phyloP scores from a whole-genome alignment of 2,888 invertebrate genomes.

The Aphodius granarius region DNA sequence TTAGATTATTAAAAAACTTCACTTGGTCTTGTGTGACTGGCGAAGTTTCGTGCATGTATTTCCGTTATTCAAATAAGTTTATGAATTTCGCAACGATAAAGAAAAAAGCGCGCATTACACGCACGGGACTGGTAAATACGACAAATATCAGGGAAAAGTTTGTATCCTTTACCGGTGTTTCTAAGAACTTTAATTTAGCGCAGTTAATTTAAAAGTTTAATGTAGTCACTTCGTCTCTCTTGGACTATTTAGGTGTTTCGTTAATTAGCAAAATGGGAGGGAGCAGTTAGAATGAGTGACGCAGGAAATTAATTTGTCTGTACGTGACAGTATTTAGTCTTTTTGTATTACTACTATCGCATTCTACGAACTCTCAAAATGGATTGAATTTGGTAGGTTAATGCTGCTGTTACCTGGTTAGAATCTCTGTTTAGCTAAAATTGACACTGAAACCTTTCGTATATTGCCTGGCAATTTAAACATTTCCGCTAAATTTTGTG shows the following conservation, averaged over 20 bases:
- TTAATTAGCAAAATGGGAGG: not conserved
- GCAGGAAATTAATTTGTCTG: not conserved
- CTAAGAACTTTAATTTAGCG: not conserved
- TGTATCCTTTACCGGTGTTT: not conserved
- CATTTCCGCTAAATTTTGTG: too few relatives aligned
- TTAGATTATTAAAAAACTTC: not conserved
- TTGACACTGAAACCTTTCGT: too few relatives aligned
- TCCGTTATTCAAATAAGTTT: not conserved
- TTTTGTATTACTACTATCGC: too few relatives aligned
- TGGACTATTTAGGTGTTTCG: not conserved
- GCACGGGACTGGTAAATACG: not conserved
- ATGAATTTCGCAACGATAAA: not conserved
- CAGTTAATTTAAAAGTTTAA: not conserved
- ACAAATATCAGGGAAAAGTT: not conserved
- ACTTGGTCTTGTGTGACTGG: not conserved
- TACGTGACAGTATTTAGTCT: not conserved
- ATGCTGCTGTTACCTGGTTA: too few relatives aligned
- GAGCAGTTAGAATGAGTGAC: not conserved
- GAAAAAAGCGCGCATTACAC: not conserved
- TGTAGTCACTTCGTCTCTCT: not conserved
- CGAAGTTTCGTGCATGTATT: not conserved
- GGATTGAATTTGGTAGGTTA: too few relatives aligned
- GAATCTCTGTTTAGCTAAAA: too few relatives aligned
- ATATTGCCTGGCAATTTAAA: too few relatives aligned
- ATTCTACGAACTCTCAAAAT: too few relatives aligned